Percentiles rank a stretch among this genome's conserved stretches.
Conservation (phyloP, 2,113 vertebrate genomes). For the Falco punctatus region DNA sequence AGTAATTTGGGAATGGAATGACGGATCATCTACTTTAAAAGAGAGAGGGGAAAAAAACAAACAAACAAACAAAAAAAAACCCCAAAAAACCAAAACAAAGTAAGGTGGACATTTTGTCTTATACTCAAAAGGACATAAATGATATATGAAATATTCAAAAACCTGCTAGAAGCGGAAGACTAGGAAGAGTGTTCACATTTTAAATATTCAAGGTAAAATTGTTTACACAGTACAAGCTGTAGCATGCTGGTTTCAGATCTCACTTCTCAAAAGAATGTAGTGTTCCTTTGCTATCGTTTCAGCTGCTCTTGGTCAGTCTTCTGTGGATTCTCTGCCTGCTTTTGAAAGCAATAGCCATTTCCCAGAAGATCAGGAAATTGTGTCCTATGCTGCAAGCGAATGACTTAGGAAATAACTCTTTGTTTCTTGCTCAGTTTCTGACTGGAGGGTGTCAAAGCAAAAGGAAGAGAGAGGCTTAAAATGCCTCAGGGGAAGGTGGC, state of each 20-base stretch:
- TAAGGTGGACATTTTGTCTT: not conserved
- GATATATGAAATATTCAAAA: not conserved
- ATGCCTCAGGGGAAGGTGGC: not conserved
- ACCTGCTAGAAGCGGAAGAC: not conserved
- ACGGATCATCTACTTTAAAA: not conserved
- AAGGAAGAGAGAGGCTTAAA: not conserved
- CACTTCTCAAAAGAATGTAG: not conserved
- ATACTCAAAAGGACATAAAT: not conserved
- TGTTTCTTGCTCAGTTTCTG: not conserved
- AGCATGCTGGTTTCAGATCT: not conserved
- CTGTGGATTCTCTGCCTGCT: not conserved
- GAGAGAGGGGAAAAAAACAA: no score
- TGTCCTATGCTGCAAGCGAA: not conserved
- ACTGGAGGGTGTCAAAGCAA: not conserved
- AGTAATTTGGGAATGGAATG: not conserved
- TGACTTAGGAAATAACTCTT: not conserved
- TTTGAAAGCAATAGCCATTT: not conserved
- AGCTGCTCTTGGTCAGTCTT: not conserved
- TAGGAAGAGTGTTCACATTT: not conserved
- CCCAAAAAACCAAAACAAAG: no score
- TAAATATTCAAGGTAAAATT: not conserved
- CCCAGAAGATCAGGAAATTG: not conserved
- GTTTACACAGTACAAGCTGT: not conserved
- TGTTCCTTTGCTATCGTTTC: not conserved
- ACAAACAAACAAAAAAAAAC: not conserved